Conservation (phyloP, 2,888 invertebrate species). For the Dasypogon diadema region DNA sequence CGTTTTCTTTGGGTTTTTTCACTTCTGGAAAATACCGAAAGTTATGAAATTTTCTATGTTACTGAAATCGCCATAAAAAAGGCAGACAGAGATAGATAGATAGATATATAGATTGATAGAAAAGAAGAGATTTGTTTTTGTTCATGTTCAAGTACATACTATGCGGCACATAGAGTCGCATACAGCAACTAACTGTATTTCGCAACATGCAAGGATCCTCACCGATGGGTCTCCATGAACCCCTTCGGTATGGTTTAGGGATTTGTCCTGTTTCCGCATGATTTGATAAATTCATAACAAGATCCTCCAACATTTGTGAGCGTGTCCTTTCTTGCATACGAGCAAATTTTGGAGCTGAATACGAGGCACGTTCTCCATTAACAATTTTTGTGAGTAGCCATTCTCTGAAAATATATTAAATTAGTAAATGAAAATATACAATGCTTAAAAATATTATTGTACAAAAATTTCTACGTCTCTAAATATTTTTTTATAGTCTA, state of each 20-base stretch:
- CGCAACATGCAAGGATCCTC: slow-evolving; percentile 63
- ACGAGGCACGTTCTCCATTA: slow-evolving; percentile 92
- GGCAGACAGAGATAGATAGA: slow-evolving; percentile 5
- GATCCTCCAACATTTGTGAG: slow-evolving; percentile 94
- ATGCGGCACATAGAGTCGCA: slow-evolving; percentile 68
- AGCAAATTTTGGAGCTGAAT: slow-evolving; percentile 94
- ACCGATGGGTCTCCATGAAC: slow-evolving; percentile 94
- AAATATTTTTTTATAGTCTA: too few species aligned
- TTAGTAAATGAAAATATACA: too few species aligned
- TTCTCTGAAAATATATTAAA: slow-evolving; percentile 75
- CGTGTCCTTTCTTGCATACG: slow-evolving; percentile 94
- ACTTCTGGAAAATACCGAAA: too few species aligned
- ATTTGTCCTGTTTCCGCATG: slow-evolving; percentile 96
- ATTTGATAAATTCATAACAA: slow-evolving; percentile 92
- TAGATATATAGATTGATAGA: slow-evolving; percentile 50
- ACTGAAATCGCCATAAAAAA: background rate
- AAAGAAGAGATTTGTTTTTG: slow-evolving; percentile 31
- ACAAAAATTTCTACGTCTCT: too few species aligned
- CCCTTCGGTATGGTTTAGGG: slow-evolving; percentile 91
- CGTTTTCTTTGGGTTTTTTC: too few species aligned
- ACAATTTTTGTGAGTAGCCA: slow-evolving; percentile 95
- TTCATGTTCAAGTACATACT: slow-evolving; percentile 65
- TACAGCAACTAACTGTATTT: slow-evolving; percentile 64
- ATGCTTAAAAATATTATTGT: too few species aligned
- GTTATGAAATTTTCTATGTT: too few species aligned